Conservation (phyloP, 2,888 invertebrate species). For the Unio pictorum region DNA sequence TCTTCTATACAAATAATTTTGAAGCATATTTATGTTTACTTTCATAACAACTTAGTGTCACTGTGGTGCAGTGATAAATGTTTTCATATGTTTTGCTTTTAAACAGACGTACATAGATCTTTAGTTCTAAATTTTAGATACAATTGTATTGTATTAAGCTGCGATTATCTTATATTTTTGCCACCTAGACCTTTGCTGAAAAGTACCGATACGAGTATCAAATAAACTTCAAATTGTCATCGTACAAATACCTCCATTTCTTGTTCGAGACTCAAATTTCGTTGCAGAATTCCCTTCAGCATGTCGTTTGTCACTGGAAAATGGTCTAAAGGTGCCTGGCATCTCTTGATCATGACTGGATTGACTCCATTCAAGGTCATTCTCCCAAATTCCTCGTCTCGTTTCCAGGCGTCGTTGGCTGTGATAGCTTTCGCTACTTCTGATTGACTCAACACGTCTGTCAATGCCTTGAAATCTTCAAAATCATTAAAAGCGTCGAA, state of each 20-base stretch:
- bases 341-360: constrained; percentile 20
- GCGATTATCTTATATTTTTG: too few species aligned
- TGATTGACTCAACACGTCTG: constrained; percentile 14
- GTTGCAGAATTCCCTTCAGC: constrained; percentile 20
- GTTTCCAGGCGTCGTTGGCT: constrained; percentile 22
- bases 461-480: constrained; percentile 26
- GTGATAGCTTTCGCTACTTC: constrained; percentile 16
- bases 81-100: too few species aligned
- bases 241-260: constrained; percentile 25
- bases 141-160: too few species aligned
- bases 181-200: too few species aligned
- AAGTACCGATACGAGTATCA: too few species aligned
- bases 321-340: constrained; percentile 5
- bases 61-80: too few species aligned
- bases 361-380: constrained; percentile 23
- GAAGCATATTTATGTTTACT: too few species aligned
- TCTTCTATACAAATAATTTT: too few species aligned
- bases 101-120: too few species aligned
- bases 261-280: constrained; percentile 19
- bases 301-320: constrained; percentile 33
- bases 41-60: too few species aligned
- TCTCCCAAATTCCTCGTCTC: constrained; percentile 33
- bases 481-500: constrained; percentile 29
- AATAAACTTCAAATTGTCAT: too few species aligned
- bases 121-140: too few species aligned